Evolutionary conservation across 1,140 invertebrate genomes (phyloP).

Genomic region (Formica selysi): DNA sequence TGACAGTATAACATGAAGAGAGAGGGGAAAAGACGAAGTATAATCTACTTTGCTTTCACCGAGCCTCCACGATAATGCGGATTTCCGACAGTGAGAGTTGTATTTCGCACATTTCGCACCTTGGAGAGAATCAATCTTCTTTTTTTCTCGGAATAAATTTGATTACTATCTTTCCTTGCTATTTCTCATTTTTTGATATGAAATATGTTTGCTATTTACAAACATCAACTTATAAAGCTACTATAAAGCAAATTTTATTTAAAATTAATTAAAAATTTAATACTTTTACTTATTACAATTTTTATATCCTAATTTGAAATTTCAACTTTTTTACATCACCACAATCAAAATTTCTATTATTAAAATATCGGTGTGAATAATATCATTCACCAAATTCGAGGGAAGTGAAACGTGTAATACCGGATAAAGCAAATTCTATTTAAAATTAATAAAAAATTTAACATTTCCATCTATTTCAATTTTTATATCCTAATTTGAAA

Average conservation of each 20-base stretch:
- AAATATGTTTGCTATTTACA: neutral
- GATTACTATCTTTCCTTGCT: neutral
- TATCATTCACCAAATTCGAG: conserved; percentile 2
- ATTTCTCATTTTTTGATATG: neutral
- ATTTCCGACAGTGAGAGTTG: conserved; percentile 75
- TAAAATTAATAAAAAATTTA: neutral
- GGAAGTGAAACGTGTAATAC: neutral
- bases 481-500: neutral
- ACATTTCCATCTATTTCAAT: neutral
- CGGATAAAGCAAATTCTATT: neutral
- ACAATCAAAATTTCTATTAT: neutral
- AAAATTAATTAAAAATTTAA: conserved; percentile 10
- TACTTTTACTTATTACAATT: neutral
- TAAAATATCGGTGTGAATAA: neutral
- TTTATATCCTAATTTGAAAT: neutral
- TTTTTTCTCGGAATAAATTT: conserved; percentile 21
- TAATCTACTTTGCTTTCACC: conserved; percentile 80
- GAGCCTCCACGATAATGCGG: conserved; percentile 50
- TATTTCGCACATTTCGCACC: neutral
- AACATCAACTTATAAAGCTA: neutral
- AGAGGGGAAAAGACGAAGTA: conserved; percentile 34
- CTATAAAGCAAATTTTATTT: neutral
- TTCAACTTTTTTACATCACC: neutral
- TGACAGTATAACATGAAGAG: neutral
- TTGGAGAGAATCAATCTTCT: neutral